Evolutionary conservation across 2,113 vertebrate species (phyloP).

Genomic region (Sitta europaea): DNA sequence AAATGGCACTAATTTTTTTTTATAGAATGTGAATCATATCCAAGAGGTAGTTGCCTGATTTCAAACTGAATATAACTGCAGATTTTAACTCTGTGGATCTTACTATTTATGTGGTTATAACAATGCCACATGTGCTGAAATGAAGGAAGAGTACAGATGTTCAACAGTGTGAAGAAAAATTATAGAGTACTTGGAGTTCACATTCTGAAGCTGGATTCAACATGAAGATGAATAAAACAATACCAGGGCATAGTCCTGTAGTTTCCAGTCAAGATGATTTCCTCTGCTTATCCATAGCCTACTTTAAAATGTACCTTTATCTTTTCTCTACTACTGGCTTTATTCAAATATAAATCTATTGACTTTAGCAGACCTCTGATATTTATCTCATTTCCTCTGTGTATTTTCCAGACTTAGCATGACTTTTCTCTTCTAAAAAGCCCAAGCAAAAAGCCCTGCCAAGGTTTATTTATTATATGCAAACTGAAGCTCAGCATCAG

Average conservation of each 20-base stretch:
- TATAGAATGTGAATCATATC: neutral
- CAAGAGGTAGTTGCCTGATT: neutral
- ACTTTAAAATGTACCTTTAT: neutral
- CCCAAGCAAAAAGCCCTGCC: neutral
- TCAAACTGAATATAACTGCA: neutral
- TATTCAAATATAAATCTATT: constrained; percentile 41
- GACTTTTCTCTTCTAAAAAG: constrained; percentile 1
- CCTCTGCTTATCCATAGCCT: neutral
- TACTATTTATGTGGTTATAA: neutral
- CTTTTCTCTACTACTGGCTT: neutral
- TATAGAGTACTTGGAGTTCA: neutral
- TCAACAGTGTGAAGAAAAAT: neutral
- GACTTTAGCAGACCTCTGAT: constrained; percentile 18
- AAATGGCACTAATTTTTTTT: neutral
- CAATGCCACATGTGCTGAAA: neutral
- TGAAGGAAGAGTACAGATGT: neutral
- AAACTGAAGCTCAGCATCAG: neutral
- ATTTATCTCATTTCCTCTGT: constrained; percentile 31
- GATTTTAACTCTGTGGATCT: neutral
- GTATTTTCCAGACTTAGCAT: constrained; percentile 4
- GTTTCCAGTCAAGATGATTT: neutral
- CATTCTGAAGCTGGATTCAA: neutral
- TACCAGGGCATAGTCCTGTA: neutral
- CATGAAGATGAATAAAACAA: neutral
- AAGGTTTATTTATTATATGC: neutral